Evolutionary conservation across 1,140 invertebrate genomes (phyloP).

Genomic region (Drosophila truncata): DNA sequence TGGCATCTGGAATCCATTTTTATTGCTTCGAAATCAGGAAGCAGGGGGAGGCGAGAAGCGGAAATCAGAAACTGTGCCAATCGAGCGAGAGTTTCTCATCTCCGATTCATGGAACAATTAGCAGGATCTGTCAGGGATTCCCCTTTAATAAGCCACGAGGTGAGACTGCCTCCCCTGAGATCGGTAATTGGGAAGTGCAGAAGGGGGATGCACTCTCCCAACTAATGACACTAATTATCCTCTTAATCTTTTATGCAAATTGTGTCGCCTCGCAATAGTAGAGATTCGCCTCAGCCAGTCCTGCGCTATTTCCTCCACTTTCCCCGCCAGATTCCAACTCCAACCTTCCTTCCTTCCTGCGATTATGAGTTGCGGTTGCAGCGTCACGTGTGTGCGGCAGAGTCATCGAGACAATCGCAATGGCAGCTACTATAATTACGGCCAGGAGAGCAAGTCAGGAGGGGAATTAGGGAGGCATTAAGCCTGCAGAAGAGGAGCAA

Average conservation of each 20-base stretch:
- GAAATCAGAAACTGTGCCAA: slow-evolving; percentile 52
- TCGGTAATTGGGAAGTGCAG: not conserved
- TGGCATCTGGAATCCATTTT: slow-evolving; percentile 44
- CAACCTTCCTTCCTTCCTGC: not conserved
- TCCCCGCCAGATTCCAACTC: not conserved
- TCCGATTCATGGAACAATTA: slow-evolving; percentile 50
- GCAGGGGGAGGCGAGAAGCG: not conserved
- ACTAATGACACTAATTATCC: slow-evolving; percentile 81
- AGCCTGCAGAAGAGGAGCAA: not conserved
- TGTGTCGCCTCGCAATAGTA: slow-evolving; percentile 34
- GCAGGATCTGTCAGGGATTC: slow-evolving; percentile 29
- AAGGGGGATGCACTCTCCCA: slow-evolving; percentile 26
- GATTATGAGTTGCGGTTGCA: slow-evolving; percentile 56
- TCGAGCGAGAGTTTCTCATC: slow-evolving; percentile 32
- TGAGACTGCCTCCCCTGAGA: slow-evolving; percentile 26
- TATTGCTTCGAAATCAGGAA: slow-evolving; percentile 25
- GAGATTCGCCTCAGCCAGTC: slow-evolving; percentile 5
- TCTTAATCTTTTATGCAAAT: slow-evolving; percentile 80
- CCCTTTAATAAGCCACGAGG: slow-evolving; percentile 31
- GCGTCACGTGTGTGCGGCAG: slow-evolving; percentile 65
- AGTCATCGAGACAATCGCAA: slow-evolving; percentile 79
- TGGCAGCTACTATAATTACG: slow-evolving; percentile 76
- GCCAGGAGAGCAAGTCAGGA: slow-evolving; percentile 13
- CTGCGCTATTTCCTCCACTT: not conserved
- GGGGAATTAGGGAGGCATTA: slow-evolving; percentile 4